phyloP scores from a whole-genome alignment of 2,113 vertebrate genomes.

The human region GRCh38 chr3:175516501-175517000 shows the following conservation, averaged over 20 bases:
- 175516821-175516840: not conserved
- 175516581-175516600: not conserved
- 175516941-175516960: not conserved
- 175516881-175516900: not conserved
- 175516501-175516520: not conserved
- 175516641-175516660: conserved; percentile 14
- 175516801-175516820: not conserved
- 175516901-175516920: not conserved
- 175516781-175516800: not conserved
- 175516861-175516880: conserved; percentile 2
- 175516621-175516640: not conserved
- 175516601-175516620: not conserved
- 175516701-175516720: not conserved
- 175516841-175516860: not conserved
- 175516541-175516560: not conserved
- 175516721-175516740: not conserved
- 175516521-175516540: not conserved
- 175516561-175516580: conserved; percentile 1
- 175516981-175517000: not conserved
- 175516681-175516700: not conserved
- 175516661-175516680: not conserved
- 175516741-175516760: not conserved
- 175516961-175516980: not conserved
- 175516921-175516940: not conserved
- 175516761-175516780: not conserved